These are phyloP conservation scores for Rhagophthalmus giganteus DNA, from an alignment of 2,888 invertebrate genomes.

Conservation along the genomic window DNA sequence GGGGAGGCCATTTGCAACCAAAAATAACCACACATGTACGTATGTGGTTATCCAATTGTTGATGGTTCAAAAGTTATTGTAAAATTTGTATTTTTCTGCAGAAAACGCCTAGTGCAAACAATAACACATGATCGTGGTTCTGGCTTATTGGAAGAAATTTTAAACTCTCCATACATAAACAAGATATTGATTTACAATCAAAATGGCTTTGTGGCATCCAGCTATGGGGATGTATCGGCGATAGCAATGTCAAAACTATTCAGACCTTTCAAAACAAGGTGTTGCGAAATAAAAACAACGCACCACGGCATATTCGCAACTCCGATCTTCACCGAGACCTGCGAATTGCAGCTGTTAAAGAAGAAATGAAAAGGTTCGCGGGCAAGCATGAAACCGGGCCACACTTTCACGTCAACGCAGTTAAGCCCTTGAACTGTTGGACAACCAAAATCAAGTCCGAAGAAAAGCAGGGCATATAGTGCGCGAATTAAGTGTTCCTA, in stretches of 20 bases:
- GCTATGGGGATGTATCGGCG: conserved; percentile 1
- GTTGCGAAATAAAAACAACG: conserved; percentile 1
- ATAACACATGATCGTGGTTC: too few relatives aligned
- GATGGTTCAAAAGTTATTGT: too few relatives aligned
- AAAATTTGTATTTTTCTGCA: too few relatives aligned
- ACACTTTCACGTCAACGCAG: conserved; percentile 2
- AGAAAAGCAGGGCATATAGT: background rate
- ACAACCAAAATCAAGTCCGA: conserved; percentile 1
- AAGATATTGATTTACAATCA: conserved; percentile 3
- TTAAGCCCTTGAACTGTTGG: conserved; percentile 3
- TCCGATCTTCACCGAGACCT: background rate
- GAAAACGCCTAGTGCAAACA: too few relatives aligned
- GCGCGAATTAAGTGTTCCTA: too few relatives aligned
- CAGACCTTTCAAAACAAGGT: conserved; percentile 6
- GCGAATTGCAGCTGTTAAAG: conserved; percentile 1
- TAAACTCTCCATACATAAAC: conserved; percentile 2
- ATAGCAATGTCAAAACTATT: conserved; percentile 5
- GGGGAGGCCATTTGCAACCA: too few relatives aligned
- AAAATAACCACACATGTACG: too few relatives aligned
- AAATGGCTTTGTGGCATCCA: too few relatives aligned
- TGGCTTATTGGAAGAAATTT: too few relatives aligned
- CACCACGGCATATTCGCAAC: conserved; percentile 5
- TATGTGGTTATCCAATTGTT: too few relatives aligned
- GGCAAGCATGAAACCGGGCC: conserved; percentile 4
- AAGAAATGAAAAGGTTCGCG: too few relatives aligned